Percentiles rank a stretch among this genome's conserved stretches.
phyloP scores from a whole-genome alignment of 2,888 invertebrate species.

The Slavum lentiscoides region DNA sequence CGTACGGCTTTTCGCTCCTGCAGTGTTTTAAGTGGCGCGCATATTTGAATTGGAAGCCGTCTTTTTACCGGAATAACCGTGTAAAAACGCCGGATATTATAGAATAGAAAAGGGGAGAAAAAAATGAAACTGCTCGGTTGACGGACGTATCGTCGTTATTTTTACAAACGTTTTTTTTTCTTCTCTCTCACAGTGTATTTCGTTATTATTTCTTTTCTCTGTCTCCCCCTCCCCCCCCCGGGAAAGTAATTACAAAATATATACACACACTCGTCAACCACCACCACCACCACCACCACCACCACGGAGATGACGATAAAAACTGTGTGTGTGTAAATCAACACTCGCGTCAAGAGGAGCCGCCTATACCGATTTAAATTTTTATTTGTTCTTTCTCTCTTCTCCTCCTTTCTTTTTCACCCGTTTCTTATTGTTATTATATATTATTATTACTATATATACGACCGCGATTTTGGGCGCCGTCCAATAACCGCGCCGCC shows the following conservation, averaged over 20 bases:
- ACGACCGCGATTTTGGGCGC: constrained; percentile 38
- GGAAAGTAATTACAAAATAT: constrained; percentile 22
- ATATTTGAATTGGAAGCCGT: too few relatives aligned
- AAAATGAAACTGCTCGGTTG: background rate
- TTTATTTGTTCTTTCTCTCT: constrained; percentile 12
- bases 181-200: too few relatives aligned
- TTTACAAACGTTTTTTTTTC: constrained; percentile 12
- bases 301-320: constrained; percentile 29
- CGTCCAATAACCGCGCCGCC: constrained; percentile 27
- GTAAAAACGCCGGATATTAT: too few relatives aligned
- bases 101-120: too few relatives aligned
- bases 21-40: too few relatives aligned
- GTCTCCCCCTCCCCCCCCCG: background rate
- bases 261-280: background rate
- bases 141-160: constrained; percentile 25
- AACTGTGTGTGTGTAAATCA: constrained; percentile 43
- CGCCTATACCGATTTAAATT: constrained; percentile 31
- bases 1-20: too few relatives aligned
- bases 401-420: too few relatives aligned
- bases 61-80: too few relatives aligned
- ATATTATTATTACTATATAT: constrained; percentile 9
- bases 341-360: constrained; percentile 21
- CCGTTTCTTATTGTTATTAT: too few relatives aligned
- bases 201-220: too few relatives aligned
- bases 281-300: too few relatives aligned